Conservation (phyloP, 2,888 invertebrate species). For the Glaucopsyche alexis region DNA sequence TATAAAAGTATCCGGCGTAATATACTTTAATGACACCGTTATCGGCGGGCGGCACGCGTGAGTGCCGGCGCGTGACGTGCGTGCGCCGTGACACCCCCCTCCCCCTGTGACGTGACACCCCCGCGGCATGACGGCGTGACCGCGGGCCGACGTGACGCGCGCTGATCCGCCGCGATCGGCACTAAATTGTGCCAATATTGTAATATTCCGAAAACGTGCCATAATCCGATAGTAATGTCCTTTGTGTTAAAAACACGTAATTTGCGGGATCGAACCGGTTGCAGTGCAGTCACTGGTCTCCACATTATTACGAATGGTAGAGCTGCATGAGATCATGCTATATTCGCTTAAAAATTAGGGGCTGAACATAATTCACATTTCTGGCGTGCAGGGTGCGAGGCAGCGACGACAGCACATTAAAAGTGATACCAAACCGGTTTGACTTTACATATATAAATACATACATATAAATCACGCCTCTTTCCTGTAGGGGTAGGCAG, state of each 20-base stretch:
- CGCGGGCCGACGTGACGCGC: constrained; percentile 15
- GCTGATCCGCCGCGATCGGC: not conserved
- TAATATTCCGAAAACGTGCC: not conserved
- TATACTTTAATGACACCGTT: not conserved
- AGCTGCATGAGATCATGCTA: too few species aligned
- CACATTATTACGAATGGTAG: too few species aligned
- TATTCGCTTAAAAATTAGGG: too few species aligned
- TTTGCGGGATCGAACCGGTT: too few species aligned
- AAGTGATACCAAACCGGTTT: too few species aligned
- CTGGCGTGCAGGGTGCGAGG: too few species aligned
- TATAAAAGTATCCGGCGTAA: not conserved
- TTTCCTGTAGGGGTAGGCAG: too few species aligned
- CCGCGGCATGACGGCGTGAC: constrained; percentile 4
- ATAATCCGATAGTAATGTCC: not conserved
- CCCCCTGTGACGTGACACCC: constrained; percentile 1
- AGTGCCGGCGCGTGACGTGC: not conserved
- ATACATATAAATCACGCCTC: too few species aligned
- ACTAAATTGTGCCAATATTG: constrained; percentile 7
- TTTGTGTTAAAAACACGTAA: not conserved
- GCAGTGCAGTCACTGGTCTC: too few species aligned
- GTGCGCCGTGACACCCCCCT: not conserved
- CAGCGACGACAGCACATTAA: too few species aligned
- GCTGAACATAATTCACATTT: too few species aligned
- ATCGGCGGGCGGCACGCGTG: not conserved
- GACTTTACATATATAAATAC: too few species aligned